Evolutionary conservation across 1,140 invertebrate genomes (phyloP), one percentile per base, ranked within the genome.

Genomic region (Dreissena polymorpha): DNA sequence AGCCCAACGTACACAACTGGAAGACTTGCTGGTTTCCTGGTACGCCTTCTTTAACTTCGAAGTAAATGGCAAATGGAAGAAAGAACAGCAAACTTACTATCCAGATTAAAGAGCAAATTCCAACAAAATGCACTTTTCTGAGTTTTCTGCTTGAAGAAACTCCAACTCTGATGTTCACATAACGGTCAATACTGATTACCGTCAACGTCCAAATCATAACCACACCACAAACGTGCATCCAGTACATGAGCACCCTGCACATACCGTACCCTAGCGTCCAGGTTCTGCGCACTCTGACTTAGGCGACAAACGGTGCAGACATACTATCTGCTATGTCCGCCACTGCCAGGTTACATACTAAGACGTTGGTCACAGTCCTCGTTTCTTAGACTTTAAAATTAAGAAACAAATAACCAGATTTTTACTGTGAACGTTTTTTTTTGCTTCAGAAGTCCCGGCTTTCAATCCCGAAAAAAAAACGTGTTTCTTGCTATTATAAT

Each of bases 271-370:
- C 90, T 18, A 91, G 82, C 3, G 85, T 75, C 90, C 90, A 91
- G 0, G 81, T 83, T n/a, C 72, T 88, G 10, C 85, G 84, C 8
- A 91, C 70, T 12, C 90, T 83, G 1, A 84, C 75, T 13, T 84
- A 83, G 13, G 88, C 90, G 51, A 91, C 85, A 23, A 91, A 68
- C 2, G 90, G 90, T 57, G 86, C 76, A 27, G 83, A 70, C 10
- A 85, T 51, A 7, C 84, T 86, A 81, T 89, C 90, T 65, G 89
- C 82, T 16, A 90, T 78, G 70, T 90, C 89, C 6, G 90, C 88
- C 39, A 90, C 16, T 18, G 90, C 87, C 23, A 91, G 68, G 75
- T 91, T 91, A 69, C 87, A 87, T 0, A 91, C 88, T 23, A 91
- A 86, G 39, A 84, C 88, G 77, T 90, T 91, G 8, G 88, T 91